Evolutionary conservation across 1,140 invertebrate species (phyloP), one percentile per base, ranked within the genome.

Genomic region (Procambarus virginalis): DNA sequence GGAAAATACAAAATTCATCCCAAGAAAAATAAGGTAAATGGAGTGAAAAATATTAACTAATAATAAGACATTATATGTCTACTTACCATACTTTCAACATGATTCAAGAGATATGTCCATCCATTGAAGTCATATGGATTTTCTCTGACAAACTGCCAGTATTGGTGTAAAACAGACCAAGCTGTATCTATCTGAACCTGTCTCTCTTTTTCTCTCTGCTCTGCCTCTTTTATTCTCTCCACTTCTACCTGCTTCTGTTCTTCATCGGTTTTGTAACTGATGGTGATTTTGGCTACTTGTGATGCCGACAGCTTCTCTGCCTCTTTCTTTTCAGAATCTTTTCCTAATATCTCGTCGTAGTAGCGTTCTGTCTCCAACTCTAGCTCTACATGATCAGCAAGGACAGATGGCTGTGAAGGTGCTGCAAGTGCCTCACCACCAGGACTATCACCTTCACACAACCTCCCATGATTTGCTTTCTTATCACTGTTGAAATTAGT

Each of bases 121-220:
- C 94, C 95, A 92, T 95, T 95, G 91, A 95, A 95, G 92, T 95
- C 95, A 84, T 94, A 93, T 10, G 94, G 94, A 91, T 95, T 95
- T 48, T 95, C 94, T 75, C 94, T 93, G 3, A 95, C 95, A 58
- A 94, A 93, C 92, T 94, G 93, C 95, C 95, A 95, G n/a, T 86
- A 83, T n/a, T 94, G 94, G 51, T 94, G 94, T 49, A 95, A 77
- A 20, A 91, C 73, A 9, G 78, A 81, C 91, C 91, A 92, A 17
- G 91, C 85, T 2, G 86, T 84, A 48, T 91, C 82, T n/a, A 81
- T 45, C 68, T 91, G 73, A 5, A 70, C 84, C n/a, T 64, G 64
- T 49, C 48, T 70, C 22, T 73, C 48, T 34, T 55, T 55, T 70
- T 70, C 86, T 55, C n/a, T 80, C 79, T 81, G 46, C 45, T 75